Percentiles rank a stretch among this genome's conserved stretches.
phyloP scores from a whole-genome alignment of 2,888 invertebrate species.

The Flexamia atlantica region DNA sequence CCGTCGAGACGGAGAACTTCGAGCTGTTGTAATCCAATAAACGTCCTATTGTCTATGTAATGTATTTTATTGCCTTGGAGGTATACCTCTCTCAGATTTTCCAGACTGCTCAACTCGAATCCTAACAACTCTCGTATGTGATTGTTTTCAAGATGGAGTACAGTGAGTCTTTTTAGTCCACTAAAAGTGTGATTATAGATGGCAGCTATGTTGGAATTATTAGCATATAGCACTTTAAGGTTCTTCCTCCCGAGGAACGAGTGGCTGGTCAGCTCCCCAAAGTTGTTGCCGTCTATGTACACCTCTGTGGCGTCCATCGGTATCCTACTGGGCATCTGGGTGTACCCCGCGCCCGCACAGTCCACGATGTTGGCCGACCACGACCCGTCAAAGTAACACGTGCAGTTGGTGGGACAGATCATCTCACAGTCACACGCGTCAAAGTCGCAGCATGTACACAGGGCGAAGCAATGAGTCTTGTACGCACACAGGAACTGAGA shows the following conservation, averaged over 20 bases:
- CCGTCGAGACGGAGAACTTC: slow-evolving; percentile 91
- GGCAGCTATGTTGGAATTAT: slow-evolving; percentile 91
- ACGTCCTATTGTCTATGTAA: slow-evolving; percentile 91
- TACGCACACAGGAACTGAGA: slow-evolving; percentile 95
- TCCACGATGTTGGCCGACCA: slow-evolving; percentile 97
- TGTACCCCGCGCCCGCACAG: slow-evolving; percentile 89
- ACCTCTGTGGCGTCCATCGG: slow-evolving; percentile 98
- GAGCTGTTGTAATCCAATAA: slow-evolving; percentile 87
- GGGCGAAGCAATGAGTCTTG: slow-evolving; percentile 94
- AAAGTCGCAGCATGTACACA: slow-evolving; percentile 97
- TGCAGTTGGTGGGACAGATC: slow-evolving; percentile 96
- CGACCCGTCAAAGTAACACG: slow-evolving; percentile 95
- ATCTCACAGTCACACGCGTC: slow-evolving; percentile 98
- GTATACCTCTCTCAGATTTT: slow-evolving; percentile 90
- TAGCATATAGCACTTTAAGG: slow-evolving; percentile 90
- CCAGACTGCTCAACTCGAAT: slow-evolving; percentile 89
- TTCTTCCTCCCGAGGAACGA: slow-evolving; percentile 96
- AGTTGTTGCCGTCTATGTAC: slow-evolving; percentile 94
- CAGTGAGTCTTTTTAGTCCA: slow-evolving; percentile 87
- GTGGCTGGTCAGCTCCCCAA: slow-evolving; percentile 91
- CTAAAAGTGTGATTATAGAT: slow-evolving; percentile 95
- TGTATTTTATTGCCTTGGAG: slow-evolving; percentile 91
- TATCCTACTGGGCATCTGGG: slow-evolving; percentile 90
- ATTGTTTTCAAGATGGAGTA: slow-evolving; percentile 93
- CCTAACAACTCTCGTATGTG: slow-evolving; percentile 88